Evolutionary conservation across 1,140 invertebrate genomes (phyloP).

Genomic region (Danaus melanippus): DNA sequence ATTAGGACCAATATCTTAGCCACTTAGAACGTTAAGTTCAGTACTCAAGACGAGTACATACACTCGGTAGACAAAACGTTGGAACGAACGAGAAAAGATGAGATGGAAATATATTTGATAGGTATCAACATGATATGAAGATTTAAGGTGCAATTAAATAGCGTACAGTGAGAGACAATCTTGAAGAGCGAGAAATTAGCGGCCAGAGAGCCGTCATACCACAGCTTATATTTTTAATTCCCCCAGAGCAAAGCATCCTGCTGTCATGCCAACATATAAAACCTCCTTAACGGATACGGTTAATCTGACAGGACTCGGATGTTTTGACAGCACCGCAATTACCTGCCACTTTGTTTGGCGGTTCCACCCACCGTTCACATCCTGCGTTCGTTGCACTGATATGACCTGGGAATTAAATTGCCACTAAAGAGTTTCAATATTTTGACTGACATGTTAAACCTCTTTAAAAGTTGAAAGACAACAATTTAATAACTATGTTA

Average conservation of each 20-base stretch:
- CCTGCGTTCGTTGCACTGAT: conserved; percentile 33
- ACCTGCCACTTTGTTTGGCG: conserved; percentile 51
- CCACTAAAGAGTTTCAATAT: conserved; percentile 11
- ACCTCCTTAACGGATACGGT: conserved; percentile 58
- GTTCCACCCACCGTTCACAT: conserved; percentile 43
- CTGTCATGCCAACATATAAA: conserved; percentile 23
- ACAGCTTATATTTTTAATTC: conserved; percentile 22
- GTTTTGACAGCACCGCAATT: conserved; percentile 61
- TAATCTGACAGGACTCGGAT: conserved; percentile 65
- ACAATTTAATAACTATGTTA: neutral
- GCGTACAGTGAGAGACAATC: neutral
- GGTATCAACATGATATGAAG: neutral
- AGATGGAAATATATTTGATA: conserved; percentile 1
- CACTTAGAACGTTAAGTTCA: conserved; percentile 29
- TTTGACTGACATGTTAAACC: conserved; percentile 2
- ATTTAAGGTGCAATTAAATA: neutral
- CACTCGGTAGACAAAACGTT: conserved; percentile 8
- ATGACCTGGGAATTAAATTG: conserved; percentile 20
- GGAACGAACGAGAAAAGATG: conserved; percentile 4
- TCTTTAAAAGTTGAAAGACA: conserved; percentile 12
- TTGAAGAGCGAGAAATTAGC: conserved; percentile 8
- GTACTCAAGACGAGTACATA: conserved; percentile 21
- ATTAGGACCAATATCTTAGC: conserved; percentile 25
- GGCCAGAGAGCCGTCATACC: conserved; percentile 18
- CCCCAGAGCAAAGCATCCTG: conserved; percentile 19